Base-by-base conservation (phyloP, 2,113 vertebrate genomes). In the Oncorhynchus keta region DNA sequence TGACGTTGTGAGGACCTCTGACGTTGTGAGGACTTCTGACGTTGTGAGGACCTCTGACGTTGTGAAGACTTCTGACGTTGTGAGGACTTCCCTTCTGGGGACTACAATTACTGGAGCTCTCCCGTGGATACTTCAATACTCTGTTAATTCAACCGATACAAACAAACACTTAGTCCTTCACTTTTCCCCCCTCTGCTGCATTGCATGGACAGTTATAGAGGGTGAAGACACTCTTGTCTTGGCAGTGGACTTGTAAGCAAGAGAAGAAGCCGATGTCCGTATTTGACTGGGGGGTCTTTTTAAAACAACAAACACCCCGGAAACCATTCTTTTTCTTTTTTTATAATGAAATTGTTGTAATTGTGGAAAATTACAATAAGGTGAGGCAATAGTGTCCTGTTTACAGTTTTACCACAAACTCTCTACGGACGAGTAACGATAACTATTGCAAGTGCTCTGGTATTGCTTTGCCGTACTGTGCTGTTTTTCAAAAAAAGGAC, bases 381-480 rank as follows among this genome's bases (percentile, higher is more conserved):
- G 74, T 74, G 74, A 62, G 14, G 3, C 30, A 74, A 76, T 72
- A 0, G 76, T 20, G 72, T 89, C 88, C 91, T 94, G 90, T 94
- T 93, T 93, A 70, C 72, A 61, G 55, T 75, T 78, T 85, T 93
- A 92, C 94, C 92, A 93, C 92, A 94, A 93, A 95, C 94, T 92
- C 94, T 92, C 91, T 91, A 93, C 84, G 93, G 92, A 93, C 92
- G 91, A 92, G 93, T 12, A 30, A 67, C 65, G 4, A 26, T 30
- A 30, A 12, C 28, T 28, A 13, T 93, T 93, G 93, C 95, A 94
- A 92, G 94, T 93, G 93, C 93, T 95, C 95, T 93, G 94, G 94
- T 94, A 94, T 94, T 94, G 93, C 72, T 94, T 95, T 95, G 95
- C 93, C 93, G 94, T 94, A 94, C 95, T 93, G 91, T 89, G 91